Conservation (phyloP, 2,888 invertebrate genomes). For the Aricia artaxerxes region DNA sequence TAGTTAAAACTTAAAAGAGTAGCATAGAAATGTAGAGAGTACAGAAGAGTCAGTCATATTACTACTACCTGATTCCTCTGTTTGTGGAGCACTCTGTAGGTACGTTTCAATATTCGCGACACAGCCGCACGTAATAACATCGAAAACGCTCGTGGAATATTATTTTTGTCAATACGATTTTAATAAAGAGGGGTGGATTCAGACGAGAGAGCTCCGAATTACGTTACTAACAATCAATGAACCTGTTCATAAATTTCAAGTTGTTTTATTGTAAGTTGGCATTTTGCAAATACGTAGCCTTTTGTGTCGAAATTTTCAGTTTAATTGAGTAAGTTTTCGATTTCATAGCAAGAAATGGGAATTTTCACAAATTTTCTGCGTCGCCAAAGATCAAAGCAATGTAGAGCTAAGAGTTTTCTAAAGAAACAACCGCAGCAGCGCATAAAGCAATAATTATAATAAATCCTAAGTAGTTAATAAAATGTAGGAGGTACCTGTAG, state of each 20-base stretch:
- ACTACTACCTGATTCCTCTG: slow-evolving; percentile 26
- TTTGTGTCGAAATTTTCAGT: too few species aligned
- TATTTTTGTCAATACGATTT: slow-evolving; percentile 48
- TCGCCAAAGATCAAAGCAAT: too few species aligned
- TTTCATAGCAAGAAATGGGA: too few species aligned
- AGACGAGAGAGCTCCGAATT: slow-evolving; percentile 33
- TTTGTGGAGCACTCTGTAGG: slow-evolving; percentile 31
- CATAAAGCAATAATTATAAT: background rate
- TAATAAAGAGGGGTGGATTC: slow-evolving; percentile 42
- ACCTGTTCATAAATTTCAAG: slow-evolving; percentile 24
- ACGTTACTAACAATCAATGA: slow-evolving; percentile 30
- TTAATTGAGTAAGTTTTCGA: too few species aligned
- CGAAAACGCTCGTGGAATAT: slow-evolving; percentile 46
- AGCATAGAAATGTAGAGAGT: background rate
- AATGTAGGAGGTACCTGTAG: background rate
- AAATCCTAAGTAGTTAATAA: background rate
- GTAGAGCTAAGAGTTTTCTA: too few species aligned
- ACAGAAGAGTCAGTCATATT: background rate
- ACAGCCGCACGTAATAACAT: slow-evolving; percentile 38
- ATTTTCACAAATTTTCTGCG: too few species aligned
- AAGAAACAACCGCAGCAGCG: background rate
- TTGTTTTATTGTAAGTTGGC: background rate
- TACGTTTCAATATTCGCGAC: slow-evolving; percentile 29
- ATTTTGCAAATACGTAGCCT: background rate
- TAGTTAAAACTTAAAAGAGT: too few species aligned